These are phyloP conservation scores for Andrena fulva DNA, from an alignment of 2,888 invertebrate genomes.

Conservation along the genomic window DNA sequence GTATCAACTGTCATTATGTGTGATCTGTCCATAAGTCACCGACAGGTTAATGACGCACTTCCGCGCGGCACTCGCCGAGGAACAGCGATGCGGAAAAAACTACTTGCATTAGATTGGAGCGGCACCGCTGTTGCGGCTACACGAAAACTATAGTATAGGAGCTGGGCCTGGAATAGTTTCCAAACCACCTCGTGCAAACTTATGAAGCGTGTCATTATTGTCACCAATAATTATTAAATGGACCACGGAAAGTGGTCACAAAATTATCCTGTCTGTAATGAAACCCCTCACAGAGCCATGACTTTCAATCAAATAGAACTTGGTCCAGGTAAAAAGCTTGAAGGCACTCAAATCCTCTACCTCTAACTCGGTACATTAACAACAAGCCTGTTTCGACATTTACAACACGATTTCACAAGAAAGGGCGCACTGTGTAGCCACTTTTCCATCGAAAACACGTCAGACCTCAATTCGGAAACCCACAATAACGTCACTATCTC, in stretches of 20 bases:
- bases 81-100: slow-evolving; percentile 49
- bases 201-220: not conserved
- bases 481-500: not conserved
- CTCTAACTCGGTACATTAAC: too few relatives aligned
- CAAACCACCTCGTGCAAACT: not conserved
- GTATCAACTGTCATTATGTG: slow-evolving; percentile 66
- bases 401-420: not conserved
- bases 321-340: too few relatives aligned
- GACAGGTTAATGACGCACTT: slow-evolving; percentile 74
- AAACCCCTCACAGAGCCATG: too few relatives aligned
- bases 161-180: not conserved
- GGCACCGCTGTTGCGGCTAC: not conserved
- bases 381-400: not conserved
- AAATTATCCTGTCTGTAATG: not conserved
- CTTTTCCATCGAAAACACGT: not conserved
- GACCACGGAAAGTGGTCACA: too few relatives aligned
- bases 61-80: slow-evolving; percentile 43
- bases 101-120: slow-evolving; percentile 48
- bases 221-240: not conserved
- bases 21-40: slow-evolving; percentile 69
- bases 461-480: not conserved
- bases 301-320: too few relatives aligned
- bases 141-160: not conserved
- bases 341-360: too few relatives aligned
- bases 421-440: not conserved